A percentile compares a stretch with the other conserved stretches of the same genome.
Conservation (phyloP, 1,140 invertebrate genomes). For the Octopus bimaculoides region DNA sequence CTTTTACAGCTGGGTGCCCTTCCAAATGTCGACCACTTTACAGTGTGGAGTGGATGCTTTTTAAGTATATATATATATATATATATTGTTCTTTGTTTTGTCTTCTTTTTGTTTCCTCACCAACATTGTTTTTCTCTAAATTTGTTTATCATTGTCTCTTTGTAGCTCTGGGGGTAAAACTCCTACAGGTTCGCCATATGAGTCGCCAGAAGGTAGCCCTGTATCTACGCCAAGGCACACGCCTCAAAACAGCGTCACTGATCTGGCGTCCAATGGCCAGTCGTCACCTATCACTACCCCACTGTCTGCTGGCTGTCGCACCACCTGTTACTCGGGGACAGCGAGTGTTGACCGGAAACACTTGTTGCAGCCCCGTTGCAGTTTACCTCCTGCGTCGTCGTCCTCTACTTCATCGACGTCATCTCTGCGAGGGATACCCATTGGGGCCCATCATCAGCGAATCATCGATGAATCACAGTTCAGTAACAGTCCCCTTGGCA, state of each 20-base stretch:
- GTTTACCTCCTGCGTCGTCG: not conserved
- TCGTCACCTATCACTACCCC: constrained; percentile 15
- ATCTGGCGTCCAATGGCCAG: constrained; percentile 21
- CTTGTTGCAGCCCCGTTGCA: not conserved
- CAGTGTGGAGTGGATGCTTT: too few species aligned
- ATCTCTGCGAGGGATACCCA: not conserved
- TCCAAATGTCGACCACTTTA: too few species aligned
- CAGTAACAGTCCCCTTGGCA: constrained; percentile 16
- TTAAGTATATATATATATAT: not conserved
- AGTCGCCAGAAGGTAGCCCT: constrained; percentile 46
- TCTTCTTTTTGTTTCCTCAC: constrained; percentile 20
- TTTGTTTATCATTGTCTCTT: too few species aligned
- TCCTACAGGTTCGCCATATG: constrained; percentile 19
- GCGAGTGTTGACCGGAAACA: not conserved
- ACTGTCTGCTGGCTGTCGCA: constrained; percentile 14
- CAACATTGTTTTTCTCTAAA: not conserved
- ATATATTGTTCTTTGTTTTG: constrained; percentile 20
- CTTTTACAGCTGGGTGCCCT: too few species aligned
- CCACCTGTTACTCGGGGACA: not conserved
- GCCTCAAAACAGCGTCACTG: constrained; percentile 39
- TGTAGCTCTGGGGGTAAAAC: constrained; percentile 2
- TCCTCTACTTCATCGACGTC: constrained; percentile 7
- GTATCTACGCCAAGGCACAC: constrained; percentile 49
- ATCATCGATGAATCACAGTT: not conserved
- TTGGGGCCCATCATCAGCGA: not conserved